Conservation (phyloP, 1,140 invertebrate genomes). For the Megathymus violae region DNA sequence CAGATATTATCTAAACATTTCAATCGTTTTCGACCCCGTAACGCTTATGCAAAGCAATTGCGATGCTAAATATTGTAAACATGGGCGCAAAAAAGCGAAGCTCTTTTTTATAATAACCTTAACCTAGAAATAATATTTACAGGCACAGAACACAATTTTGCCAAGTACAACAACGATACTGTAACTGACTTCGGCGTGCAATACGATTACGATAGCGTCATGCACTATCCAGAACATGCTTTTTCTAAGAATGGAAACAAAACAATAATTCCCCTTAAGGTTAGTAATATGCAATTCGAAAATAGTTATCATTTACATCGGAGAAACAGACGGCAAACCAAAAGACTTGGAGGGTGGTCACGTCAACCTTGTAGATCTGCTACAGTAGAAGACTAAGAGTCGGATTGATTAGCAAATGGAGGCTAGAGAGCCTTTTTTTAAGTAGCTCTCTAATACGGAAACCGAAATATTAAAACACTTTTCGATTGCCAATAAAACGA, state of each 20-base stretch:
- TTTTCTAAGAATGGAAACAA: slow-evolving; percentile 87
- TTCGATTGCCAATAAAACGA: not conserved
- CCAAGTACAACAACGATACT: slow-evolving; percentile 86
- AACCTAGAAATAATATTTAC: slow-evolving; percentile 29
- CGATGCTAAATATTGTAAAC: slow-evolving; percentile 1
- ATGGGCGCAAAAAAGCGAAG: not conserved
- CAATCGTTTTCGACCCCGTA: not conserved
- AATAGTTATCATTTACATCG: not conserved
- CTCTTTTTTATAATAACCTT: slow-evolving; percentile 9
- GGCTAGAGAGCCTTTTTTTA: too few species aligned
- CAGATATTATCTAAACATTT: not conserved
- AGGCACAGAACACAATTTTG: slow-evolving; percentile 88
- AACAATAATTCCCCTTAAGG: slow-evolving; percentile 86
- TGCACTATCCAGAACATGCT: slow-evolving; percentile 88
- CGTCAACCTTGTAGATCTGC: too few species aligned
- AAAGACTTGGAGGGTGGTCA: too few species aligned
- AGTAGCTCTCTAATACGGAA: too few species aligned
- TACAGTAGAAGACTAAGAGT: too few species aligned
- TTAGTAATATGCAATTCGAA: slow-evolving; percentile 64
- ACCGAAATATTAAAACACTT: too few species aligned
- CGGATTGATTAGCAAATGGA: too few species aligned
- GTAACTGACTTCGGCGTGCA: slow-evolving; percentile 86
- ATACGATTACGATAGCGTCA: slow-evolving; percentile 89
- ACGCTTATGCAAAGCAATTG: not conserved
- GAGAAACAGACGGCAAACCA: too few species aligned